Conservation (phyloP, 2,888 invertebrate genomes). For the Ochropleura leucogaster region DNA sequence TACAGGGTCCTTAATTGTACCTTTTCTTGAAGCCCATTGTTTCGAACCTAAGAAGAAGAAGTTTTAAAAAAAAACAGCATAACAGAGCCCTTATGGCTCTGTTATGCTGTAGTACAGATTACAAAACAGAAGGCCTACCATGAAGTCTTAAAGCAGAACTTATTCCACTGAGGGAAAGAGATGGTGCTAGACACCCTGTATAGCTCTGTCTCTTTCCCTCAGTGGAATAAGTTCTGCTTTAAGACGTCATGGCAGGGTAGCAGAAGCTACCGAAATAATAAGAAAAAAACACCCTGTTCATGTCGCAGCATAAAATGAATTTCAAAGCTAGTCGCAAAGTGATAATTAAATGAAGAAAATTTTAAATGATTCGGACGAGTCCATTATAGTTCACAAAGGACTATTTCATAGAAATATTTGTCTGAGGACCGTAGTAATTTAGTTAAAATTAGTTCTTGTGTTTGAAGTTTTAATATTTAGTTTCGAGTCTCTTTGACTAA, state of each 20-base stretch:
- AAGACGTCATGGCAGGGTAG: too few relatives aligned
- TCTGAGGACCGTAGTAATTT: slow-evolving; percentile 23
- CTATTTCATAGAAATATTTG: slow-evolving; percentile 14
- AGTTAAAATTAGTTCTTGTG: slow-evolving; percentile 5
- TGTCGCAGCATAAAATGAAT: slow-evolving; percentile 21
- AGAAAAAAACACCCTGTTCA: slow-evolving; percentile 11
- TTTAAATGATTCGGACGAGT: slow-evolving; percentile 8
- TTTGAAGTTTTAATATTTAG: neutral
- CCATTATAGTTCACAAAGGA: slow-evolving; percentile 21
- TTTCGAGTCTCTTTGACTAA: neutral
- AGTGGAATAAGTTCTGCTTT: too few relatives aligned
- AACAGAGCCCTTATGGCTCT: neutral
- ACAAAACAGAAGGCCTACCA: too few relatives aligned
- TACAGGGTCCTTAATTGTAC: too few relatives aligned
- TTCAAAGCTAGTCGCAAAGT: slow-evolving; percentile 35
- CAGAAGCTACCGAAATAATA: neutral
- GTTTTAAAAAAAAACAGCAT: neutral
- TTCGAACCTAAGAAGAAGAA: too few relatives aligned
- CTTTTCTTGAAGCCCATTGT: too few relatives aligned
- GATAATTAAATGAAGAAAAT: slow-evolving; percentile 20
- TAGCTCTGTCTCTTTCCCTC: too few relatives aligned
- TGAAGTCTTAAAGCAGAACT: too few relatives aligned
- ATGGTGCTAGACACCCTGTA: too few relatives aligned
- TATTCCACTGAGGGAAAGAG: too few relatives aligned
- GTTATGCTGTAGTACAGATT: neutral